Percentiles rank a stretch among this genome's conserved stretches.
Evolutionary conservation across 1,140 invertebrate genomes (phyloP).

Genomic region (Paracyclopina nana): DNA sequence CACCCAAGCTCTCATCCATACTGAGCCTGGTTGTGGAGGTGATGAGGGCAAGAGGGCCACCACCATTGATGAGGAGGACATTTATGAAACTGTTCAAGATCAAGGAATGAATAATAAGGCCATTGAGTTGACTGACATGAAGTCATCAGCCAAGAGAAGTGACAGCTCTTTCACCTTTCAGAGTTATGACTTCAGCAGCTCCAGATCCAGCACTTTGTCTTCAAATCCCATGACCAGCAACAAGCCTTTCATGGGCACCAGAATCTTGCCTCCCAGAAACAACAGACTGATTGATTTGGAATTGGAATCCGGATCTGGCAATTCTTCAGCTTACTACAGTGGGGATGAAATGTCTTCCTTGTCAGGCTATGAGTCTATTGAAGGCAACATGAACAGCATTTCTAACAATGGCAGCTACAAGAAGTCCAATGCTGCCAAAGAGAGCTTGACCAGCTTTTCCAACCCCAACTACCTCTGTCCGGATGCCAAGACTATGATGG

Average conservation of each 20-base stretch:
- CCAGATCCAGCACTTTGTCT: neutral
- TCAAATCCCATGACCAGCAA: neutral
- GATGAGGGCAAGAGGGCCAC: too few species aligned
- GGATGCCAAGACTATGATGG: neutral
- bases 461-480: neutral
- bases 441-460: neutral
- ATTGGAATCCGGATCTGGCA: neutral
- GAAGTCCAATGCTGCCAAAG: neutral
- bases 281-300: neutral
- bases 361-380: neutral
- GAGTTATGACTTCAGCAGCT: constrained; percentile 1
- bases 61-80: too few species aligned
- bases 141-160: neutral
- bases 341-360: neutral
- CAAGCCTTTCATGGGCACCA: neutral
- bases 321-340: neutral
- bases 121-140: neutral
- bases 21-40: too few species aligned
- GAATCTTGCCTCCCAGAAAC: neutral
- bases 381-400: too few species aligned
- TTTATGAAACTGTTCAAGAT: neutral
- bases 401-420: too few species aligned
- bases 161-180: constrained; percentile 1
- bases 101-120: neutral
- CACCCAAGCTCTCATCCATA: too few species aligned